Evolutionary conservation across 2,888 invertebrate genomes (phyloP), one percentile per base, ranked within the genome.

Genomic region (Nowickia ferox): DNA sequence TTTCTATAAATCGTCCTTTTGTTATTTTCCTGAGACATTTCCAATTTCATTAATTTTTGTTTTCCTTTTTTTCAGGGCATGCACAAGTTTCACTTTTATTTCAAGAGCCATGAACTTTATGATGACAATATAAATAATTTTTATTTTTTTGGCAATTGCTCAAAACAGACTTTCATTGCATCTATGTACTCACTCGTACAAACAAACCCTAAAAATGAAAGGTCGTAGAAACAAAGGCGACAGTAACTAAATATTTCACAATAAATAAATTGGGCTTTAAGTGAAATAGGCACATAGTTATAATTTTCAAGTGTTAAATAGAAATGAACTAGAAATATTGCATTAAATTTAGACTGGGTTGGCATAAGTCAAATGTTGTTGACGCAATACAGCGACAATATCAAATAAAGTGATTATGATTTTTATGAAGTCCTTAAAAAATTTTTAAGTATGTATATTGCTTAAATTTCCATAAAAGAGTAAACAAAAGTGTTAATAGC

Each of bases 71-170:
- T 42, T 6, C 13, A 46, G 53, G 53, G 65, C 48, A 65, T 48
- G 74, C 53, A 72, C 53, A 61, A 72, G 15, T 84, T 68, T 68
- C 68, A 84, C 78, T 84, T 84, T 84, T 55, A 55, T 77, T 78
- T 51, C 51, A 69, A 74, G 61, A 71, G 72, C 78, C 84, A 17
- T 84, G 84, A 84, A 84, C 84, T 76, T 78, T 84, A 68, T 84
- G 84, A 69, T 74, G 74, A 71, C 59, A 76, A 76, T 46, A 84
- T 55, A 68, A 83, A 74, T 74, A 78, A 55, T 76, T 53, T 19
- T 74, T 84, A 40, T 82, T 46, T 19, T 57, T 59, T 84, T 84
- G 84, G 84, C 84, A 78, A 78, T 44, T 78, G 74, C 74, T 69
- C 84, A 84, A 63, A 68, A 59, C 61, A 42, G 44, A 44, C 9